Conservation (phyloP, 2,888 invertebrate genomes). For the Pogonocherus hispidulus region DNA sequence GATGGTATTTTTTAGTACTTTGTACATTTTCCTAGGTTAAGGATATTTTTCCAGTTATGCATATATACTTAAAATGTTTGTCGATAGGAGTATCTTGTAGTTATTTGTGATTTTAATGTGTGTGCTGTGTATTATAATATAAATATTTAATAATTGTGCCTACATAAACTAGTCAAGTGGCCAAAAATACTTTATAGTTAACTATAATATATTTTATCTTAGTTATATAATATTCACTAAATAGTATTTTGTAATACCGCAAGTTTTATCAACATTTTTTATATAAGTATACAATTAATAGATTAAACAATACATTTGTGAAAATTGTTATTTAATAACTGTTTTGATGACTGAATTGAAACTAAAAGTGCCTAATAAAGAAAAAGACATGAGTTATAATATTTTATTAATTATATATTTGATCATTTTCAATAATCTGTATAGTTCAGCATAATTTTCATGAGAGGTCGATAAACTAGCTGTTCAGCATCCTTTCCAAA, state of each 20-base stretch:
- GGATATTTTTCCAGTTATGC: too few relatives aligned
- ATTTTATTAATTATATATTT: background rate
- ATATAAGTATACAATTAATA: conserved; percentile 2
- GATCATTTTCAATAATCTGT: conserved; percentile 21
- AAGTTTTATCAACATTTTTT: background rate
- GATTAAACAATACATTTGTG: background rate
- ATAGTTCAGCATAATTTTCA: conserved; percentile 55
- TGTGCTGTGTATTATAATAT: conserved; percentile 16
- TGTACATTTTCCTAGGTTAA: background rate
- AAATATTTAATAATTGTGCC: conserved; percentile 8
- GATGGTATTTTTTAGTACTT: too few relatives aligned
- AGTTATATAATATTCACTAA: background rate
- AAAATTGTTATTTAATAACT: background rate
- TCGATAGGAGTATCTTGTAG: background rate
- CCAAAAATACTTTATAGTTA: conserved; percentile 16
- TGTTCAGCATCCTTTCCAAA: conserved; percentile 76
- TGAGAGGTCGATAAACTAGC: conserved; percentile 71
- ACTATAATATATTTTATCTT: background rate
- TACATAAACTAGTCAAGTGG: conserved; percentile 20
- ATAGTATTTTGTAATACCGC: background rate
- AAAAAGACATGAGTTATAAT: background rate
- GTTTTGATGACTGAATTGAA: too few relatives aligned
- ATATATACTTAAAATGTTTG: too few relatives aligned
- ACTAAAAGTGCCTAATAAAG: conserved; percentile 23
- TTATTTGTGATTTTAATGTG: conserved; percentile 22